Evolutionary conservation across 2,888 invertebrate genomes (phyloP).

Genomic region (Ceramica pisi): DNA sequence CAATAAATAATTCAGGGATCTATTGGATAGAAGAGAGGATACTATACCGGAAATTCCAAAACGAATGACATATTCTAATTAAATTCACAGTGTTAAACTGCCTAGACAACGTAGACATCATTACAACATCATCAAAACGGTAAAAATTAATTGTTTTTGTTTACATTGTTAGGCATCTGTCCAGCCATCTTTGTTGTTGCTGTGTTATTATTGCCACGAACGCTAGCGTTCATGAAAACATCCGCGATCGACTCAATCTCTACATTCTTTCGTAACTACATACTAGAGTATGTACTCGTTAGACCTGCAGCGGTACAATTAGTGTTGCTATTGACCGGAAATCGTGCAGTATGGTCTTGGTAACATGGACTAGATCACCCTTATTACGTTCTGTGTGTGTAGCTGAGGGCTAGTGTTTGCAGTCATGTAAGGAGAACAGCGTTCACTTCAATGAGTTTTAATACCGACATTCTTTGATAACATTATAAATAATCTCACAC

Average conservation of each 20-base stretch:
- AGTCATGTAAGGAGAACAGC: neutral
- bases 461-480: neutral
- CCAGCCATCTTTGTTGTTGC: slow-evolving; percentile 23
- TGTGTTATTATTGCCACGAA: slow-evolving; percentile 34
- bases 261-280: slow-evolving; percentile 49
- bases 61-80: neutral
- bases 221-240: slow-evolving; percentile 38
- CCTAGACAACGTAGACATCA: neutral
- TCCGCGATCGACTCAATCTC: slow-evolving; percentile 27
- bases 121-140: neutral
- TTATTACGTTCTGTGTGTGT: neutral
- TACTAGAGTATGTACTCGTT: slow-evolving; percentile 19
- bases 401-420: neutral
- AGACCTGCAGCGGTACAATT: slow-evolving; percentile 52
- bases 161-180: slow-evolving; percentile 28
- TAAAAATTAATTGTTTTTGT: slow-evolving; percentile 8
- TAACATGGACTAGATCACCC: neutral
- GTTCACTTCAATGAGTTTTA: neutral
- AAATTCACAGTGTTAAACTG: neutral
- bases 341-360: slow-evolving; percentile 34
- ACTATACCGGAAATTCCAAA: neutral
- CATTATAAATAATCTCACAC: neutral
- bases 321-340: slow-evolving; percentile 42
- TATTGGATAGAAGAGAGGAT: neutral
- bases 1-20: neutral